Percentiles rank a stretch among this genome's conserved stretches.
phyloP scores from a whole-genome alignment of 1,140 invertebrate genomes.

The Platorchestia sp. region DNA sequence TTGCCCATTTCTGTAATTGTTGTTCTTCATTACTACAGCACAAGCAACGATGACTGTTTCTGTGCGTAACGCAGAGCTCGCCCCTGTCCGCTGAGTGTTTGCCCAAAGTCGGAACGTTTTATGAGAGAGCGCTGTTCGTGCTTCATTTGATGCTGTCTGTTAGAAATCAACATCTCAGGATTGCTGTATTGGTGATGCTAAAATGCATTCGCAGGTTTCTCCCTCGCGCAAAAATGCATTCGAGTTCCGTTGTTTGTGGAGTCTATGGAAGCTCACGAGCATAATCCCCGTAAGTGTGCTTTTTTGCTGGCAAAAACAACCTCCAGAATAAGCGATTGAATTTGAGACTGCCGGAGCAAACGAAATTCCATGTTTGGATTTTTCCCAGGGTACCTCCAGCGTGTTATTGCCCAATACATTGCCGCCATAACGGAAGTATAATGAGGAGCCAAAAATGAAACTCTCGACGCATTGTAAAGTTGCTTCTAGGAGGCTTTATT shows the following conservation, averaged over 20 bases:
- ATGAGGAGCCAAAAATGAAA: conserved; percentile 48
- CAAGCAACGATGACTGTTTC: not conserved
- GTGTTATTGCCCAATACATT: conserved; percentile 22
- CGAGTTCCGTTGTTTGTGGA: conserved; percentile 20
- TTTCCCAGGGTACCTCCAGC: not conserved
- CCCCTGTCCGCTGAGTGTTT: not conserved
- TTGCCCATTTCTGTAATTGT: not conserved
- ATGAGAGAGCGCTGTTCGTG: not conserved
- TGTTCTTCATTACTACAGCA: not conserved
- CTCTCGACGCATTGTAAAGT: conserved; percentile 17
- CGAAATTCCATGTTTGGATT: conserved; percentile 24
- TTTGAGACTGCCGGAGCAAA: not conserved
- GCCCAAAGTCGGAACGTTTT: not conserved
- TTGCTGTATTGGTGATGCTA: not conserved
- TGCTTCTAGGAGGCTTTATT: conserved; percentile 43
- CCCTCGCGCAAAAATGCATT: conserved; percentile 15
- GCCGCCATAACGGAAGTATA: conserved; percentile 44
- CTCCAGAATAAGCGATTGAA: conserved; percentile 44
- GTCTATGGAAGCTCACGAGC: not conserved
- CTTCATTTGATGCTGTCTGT: not conserved
- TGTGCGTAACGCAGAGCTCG: not conserved
- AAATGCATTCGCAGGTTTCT: not conserved
- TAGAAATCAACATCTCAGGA: not conserved
- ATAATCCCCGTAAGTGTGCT: conserved; percentile 10
- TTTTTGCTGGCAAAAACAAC: conserved; percentile 42